phyloP scores from a whole-genome alignment of 1,140 invertebrate genomes.

The Drosophila saltans region DNA sequence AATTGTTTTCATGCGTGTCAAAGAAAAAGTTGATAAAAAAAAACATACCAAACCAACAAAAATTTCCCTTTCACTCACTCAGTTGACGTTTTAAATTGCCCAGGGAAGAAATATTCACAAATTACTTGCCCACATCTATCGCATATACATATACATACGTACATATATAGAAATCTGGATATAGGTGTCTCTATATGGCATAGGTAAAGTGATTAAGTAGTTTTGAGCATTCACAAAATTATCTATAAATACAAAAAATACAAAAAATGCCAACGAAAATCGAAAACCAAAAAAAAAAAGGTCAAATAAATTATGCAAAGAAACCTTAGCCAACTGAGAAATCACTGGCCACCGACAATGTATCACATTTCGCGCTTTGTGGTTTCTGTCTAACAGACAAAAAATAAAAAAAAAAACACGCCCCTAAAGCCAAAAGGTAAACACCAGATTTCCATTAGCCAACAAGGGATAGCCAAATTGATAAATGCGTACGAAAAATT shows the following conservation, averaged over 20 bases:
- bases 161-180: slow-evolving; percentile 12
- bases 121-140: slow-evolving; percentile 69
- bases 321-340: slow-evolving; percentile 28
- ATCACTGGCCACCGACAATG: slow-evolving; percentile 46
- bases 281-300: slow-evolving; percentile 25
- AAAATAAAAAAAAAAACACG: slow-evolving; percentile 38
- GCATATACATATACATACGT: background rate
- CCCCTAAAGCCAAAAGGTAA: slow-evolving; percentile 61
- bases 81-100: slow-evolving; percentile 67
- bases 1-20: slow-evolving; percentile 52
- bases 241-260: slow-evolving; percentile 57
- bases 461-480: slow-evolving; percentile 37
- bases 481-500: slow-evolving; percentile 18
- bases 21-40: slow-evolving; percentile 34
- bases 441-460: slow-evolving; percentile 72
- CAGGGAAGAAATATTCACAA: slow-evolving; percentile 68
- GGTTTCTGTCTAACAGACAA: slow-evolving; percentile 32
- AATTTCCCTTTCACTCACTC: slow-evolving; percentile 30
- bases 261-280: background rate
- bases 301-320: slow-evolving; percentile 68
- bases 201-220: slow-evolving; percentile 67
- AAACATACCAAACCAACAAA: slow-evolving; percentile 14
- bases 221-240: slow-evolving; percentile 57
- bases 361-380: slow-evolving; percentile 76
- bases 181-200: slow-evolving; percentile 24